phyloP scores from a whole-genome alignment of 2,113 vertebrate genomes.

The Erythrocercus mccallii region DNA sequence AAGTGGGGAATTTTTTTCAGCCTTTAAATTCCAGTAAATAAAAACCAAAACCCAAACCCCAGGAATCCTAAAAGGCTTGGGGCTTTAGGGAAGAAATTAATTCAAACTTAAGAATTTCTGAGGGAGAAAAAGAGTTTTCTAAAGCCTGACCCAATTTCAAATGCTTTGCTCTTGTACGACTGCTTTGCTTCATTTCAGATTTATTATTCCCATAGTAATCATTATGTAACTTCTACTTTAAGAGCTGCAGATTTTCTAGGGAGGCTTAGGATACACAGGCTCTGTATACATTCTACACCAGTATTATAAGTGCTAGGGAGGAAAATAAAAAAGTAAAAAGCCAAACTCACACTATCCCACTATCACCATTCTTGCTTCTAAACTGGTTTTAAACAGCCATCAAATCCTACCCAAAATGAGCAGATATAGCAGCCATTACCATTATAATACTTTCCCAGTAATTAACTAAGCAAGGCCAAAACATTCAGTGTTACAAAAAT shows the following conservation, averaged over 20 bases:
- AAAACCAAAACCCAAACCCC: not conserved
- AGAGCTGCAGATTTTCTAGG: not conserved
- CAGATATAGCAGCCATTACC: not conserved
- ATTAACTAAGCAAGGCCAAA: not conserved
- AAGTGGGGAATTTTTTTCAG: not conserved
- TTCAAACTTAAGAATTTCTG: not conserved
- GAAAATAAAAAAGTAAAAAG: not conserved
- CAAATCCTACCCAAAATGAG: not conserved
- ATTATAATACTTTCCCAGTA: not conserved
- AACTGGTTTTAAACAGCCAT: not conserved
- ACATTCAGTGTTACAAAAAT: not conserved
- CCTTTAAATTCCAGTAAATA: not conserved
- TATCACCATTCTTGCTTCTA: not conserved
- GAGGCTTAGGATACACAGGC: not conserved
- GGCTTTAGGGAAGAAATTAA: not conserved
- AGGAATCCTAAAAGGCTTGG: not conserved
- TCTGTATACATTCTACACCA: not conserved
- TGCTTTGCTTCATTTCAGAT: not conserved
- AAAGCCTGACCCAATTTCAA: constrained; percentile 2
- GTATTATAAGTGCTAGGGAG: not conserved
- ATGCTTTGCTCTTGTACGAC: not conserved
- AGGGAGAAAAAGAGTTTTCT: not conserved
- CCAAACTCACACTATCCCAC: not conserved
- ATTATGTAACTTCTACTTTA: not conserved
- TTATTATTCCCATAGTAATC: not conserved